Conservation (phyloP, 1,140 invertebrate genomes). For the Plectus sambesii region DNA sequence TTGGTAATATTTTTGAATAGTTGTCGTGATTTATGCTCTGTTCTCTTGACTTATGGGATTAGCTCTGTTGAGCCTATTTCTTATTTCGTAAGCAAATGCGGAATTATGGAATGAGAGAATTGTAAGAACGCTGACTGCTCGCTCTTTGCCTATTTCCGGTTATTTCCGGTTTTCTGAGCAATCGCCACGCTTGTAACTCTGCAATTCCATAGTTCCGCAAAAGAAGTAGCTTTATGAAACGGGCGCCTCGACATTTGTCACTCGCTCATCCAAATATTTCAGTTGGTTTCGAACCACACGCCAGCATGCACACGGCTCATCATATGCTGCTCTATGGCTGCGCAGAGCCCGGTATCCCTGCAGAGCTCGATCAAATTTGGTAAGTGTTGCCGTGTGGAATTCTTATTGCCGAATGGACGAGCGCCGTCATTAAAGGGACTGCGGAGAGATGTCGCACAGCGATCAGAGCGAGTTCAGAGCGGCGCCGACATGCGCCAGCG, state of each 20-base stretch:
- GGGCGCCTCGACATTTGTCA: slow-evolving; percentile 12
- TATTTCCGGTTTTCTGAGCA: no score
- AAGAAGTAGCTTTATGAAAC: slow-evolving; percentile 3
- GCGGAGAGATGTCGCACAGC: slow-evolving; percentile 69
- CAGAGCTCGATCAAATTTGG: slow-evolving; percentile 68
- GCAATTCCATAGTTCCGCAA: no score
- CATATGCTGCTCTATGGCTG: slow-evolving; percentile 95
- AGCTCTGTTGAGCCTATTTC: slow-evolving; percentile 2
- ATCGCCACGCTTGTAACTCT: no score
- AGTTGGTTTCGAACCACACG: slow-evolving; percentile 87
- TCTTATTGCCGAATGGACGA: neutral
- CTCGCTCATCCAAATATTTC: slow-evolving; percentile 47
- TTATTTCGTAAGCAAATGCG: slow-evolving; percentile 8
- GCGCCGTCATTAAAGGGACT: slow-evolving; percentile 57
- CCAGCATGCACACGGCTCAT: slow-evolving; percentile 75
- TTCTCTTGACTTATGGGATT: slow-evolving; percentile 3
- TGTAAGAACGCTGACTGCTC: no score
- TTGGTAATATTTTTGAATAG: slow-evolving; percentile 52
- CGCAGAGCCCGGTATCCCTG: slow-evolving; percentile 62
- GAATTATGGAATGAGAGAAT: slow-evolving; percentile 18
- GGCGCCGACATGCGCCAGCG: slow-evolving; percentile 40
- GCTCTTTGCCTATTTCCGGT: no score
- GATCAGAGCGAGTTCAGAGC: slow-evolving; percentile 23
- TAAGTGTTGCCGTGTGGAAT: slow-evolving; percentile 45
- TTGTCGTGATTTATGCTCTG: neutral